phyloP scores from a whole-genome alignment of 2,797 vertebrate genomes.

The Leucoraja ocellata region DNA sequence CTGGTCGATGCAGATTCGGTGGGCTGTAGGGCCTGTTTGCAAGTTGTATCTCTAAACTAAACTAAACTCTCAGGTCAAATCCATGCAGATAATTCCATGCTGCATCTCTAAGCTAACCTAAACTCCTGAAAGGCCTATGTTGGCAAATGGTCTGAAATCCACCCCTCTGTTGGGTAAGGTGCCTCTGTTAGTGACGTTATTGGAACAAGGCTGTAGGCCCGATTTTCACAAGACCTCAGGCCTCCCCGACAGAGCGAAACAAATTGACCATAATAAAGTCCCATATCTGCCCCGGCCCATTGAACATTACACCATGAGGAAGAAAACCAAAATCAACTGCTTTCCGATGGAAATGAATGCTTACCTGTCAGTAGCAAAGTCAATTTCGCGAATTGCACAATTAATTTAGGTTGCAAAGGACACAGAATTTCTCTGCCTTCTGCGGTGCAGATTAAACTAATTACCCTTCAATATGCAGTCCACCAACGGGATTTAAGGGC shows the following conservation, averaged over 20 bases:
- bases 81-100: no score
- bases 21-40: no score
- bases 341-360: not conserved
- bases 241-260: not conserved
- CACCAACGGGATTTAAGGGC: not conserved
- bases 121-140: no score
- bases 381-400: not conserved
- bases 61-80: no score
- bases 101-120: no score
- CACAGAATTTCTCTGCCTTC: not conserved
- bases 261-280: not conserved
- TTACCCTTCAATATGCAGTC: not conserved
- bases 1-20: no score
- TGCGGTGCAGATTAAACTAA: slow-evolving; percentile 27
- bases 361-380: not conserved
- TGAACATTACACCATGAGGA: not conserved
- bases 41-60: no score
- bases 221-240: not conserved
- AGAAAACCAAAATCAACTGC: no score
- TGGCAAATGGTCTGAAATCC: not conserved
- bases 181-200: not conserved
- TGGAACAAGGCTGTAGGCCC: not conserved
- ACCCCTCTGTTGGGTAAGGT: not conserved
- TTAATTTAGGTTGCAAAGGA: not conserved
- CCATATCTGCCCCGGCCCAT: not conserved